Evolutionary conservation across 2,888 invertebrate genomes (phyloP), one percentile per base, ranked within the genome.

Genomic region (Boloria selene): DNA sequence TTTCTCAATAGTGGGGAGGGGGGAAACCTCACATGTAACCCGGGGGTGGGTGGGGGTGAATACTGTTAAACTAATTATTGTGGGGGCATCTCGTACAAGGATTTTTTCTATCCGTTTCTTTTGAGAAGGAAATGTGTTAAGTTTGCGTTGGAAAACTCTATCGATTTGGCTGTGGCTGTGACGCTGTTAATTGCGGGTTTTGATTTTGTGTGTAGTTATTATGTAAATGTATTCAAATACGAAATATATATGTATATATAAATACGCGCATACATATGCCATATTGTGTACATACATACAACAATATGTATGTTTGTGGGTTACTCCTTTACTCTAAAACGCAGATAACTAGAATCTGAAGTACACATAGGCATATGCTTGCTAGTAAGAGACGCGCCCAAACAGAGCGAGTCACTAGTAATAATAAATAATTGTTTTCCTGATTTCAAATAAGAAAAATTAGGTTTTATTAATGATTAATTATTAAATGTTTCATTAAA

Each of bases 31-130:
- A 65, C 53, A 60, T 66, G 64, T 68, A 63, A 67, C 54, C 62
- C 65, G 58, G 67, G 55, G 65, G 51, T 10, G 72, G 75, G 70
- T 64, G 72, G 69, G 69, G 63, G 70, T 66, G 84, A 83, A 85
- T 83, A 86, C 87, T 87, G 82, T 82, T 82, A 82, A 82, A 82
- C 81, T 82, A 82, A 82, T 82, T 74, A 74, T 74, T 72, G 73
- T 61, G 69, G 71, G 64, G 70, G 64, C 53, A 64, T 71, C 64
- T 64, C 64, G 58, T 63, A 67, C 68, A 58, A 59, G 68, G 66
- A 68, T 71, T 69, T 72, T 72, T 72, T 70, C 66, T 61, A 68
- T 65, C 51, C 52, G 44, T 16, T 51, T 50, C 62, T 50, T 59
- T 49, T 59, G 31, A 31, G 31, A 50, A 38, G 59, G 18, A 50